Percentiles rank a stretch among this genome's conserved stretches.
Evolutionary conservation across 2,113 vertebrate genomes (phyloP).

Genomic region (Rhynchopsitta pachyrhyncha): DNA sequence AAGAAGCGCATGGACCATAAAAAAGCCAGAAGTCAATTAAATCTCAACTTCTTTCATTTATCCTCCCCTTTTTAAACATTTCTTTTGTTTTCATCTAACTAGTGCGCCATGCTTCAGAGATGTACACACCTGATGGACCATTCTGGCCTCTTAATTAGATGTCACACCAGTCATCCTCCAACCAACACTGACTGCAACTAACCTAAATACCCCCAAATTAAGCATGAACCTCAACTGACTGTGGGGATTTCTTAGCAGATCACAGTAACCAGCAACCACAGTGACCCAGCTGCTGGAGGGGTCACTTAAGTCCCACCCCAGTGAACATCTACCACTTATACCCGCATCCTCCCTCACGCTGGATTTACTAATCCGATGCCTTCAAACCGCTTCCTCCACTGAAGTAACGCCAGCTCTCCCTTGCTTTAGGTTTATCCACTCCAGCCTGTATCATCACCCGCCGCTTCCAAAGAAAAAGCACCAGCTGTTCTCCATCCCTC

Average conservation of each 20-base stretch:
- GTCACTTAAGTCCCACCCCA: neutral
- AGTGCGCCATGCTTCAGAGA: fast-evolving
- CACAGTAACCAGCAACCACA: neutral
- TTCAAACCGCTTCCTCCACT: neutral
- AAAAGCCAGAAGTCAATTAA: neutral
- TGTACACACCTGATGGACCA: fast-evolving
- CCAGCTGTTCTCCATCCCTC: slow-evolving; percentile 47
- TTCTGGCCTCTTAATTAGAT: neutral
- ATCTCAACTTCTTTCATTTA: neutral
- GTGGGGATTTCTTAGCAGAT: neutral
- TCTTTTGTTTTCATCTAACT: neutral
- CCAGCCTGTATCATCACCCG: neutral
- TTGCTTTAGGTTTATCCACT: neutral
- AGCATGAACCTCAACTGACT: fast-evolving
- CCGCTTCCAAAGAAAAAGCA: neutral
- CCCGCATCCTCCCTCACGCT: fast-evolving
- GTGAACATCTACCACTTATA: neutral
- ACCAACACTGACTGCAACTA: fast-evolving
- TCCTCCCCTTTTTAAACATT: no score
- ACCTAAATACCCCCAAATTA: neutral
- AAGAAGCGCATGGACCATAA: fast-evolving
- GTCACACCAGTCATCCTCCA: no score
- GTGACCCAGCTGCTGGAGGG: neutral
- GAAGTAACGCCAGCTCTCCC: neutral
- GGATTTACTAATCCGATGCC: neutral